phyloP scores from a whole-genome alignment of 2,797 vertebrate genomes.

The Danio albolineatus region DNA sequence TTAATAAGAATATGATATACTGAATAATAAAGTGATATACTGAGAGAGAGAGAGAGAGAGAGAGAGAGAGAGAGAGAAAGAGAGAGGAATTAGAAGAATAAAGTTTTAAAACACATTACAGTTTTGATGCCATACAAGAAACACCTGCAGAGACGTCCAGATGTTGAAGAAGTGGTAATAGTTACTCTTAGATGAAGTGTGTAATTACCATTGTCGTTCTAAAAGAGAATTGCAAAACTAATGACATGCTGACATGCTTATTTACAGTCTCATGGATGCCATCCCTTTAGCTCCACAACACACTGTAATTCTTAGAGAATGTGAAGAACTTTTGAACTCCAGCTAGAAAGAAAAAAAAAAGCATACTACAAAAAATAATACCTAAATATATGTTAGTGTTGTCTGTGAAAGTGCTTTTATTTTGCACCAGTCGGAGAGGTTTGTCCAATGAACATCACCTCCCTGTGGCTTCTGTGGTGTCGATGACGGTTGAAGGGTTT shows the following conservation, averaged over 20 bases:
- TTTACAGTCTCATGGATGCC: neutral
- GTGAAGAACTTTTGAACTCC: neutral
- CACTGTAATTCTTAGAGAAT: neutral
- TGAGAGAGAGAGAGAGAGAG: slow-evolving; percentile 30
- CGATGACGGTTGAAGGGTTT: slow-evolving; percentile 56
- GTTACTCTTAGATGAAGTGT: neutral
- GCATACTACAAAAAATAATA: no score
- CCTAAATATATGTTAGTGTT: neutral
- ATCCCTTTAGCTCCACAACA: neutral
- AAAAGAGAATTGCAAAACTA: slow-evolving; percentile 16
- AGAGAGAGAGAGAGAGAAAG: slow-evolving; percentile 25
- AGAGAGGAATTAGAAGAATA: neutral
- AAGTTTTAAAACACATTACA: neutral
- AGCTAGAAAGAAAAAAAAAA: no score
- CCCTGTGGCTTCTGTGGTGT: slow-evolving; percentile 73
- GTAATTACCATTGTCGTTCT: neutral
- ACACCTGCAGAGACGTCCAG: slow-evolving; percentile 34
- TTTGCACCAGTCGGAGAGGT: slow-evolving; percentile 28
- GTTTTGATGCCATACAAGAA: slow-evolving; percentile 33
- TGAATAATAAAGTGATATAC: no score
- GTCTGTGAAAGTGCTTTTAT: neutral
- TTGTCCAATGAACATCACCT: slow-evolving; percentile 72
- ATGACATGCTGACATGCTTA: neutral
- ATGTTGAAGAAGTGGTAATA: neutral
- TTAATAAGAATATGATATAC: no score